Base-by-base conservation (phyloP, 1,140 invertebrate species). In the Nomia melanderi region DNA sequence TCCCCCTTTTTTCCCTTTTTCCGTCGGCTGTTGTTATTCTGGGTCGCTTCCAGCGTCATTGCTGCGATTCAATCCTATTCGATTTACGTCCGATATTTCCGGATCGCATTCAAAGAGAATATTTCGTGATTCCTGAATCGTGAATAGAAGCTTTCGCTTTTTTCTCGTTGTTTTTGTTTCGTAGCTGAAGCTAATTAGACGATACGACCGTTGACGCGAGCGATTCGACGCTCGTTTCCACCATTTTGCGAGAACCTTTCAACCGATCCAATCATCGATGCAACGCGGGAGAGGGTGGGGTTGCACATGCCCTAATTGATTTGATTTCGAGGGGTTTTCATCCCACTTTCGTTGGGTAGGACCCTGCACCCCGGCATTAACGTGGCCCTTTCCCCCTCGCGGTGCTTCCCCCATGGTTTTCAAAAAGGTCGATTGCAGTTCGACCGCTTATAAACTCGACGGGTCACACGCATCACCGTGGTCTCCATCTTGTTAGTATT, bases 321-420 rank as follows among this genome's bases (percentile, higher is more conserved):
- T 89, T 78, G 81, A 89, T 89, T 89, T 88, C 88, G 79, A 83
- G 82, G 88, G 88, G 80, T 88, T 88, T 88, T 89, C 86, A 86
- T 89, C 81, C 87, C 78, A 83, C 78, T 82, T 81, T 79, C 72
- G 57, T 53, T 47, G 54, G 54, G 84, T 56, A 78, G 73, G 65
- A 84, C 84, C 60, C 80, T 79, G 80, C 79, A 84, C 53, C 82
- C 47, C 57, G 60, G 62, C 62, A 76, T 83, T 79, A 72, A 67
- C 67, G 63, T 17, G 57, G 31, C 36, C 44, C 54, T 17, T n/a
- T 73, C 11, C 59, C 39, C 56, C 57, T 23, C 62, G 33, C 11
- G 33, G 12, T 27, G 23, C n/a, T 77, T 44, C 56, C 57, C 67
- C 70, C 57, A 82, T 65, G 69, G 66, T 87, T 84, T 83, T 60